phyloP scores from a whole-genome alignment of 2,888 invertebrate genomes.

The Polydrusus pterygomalis region DNA sequence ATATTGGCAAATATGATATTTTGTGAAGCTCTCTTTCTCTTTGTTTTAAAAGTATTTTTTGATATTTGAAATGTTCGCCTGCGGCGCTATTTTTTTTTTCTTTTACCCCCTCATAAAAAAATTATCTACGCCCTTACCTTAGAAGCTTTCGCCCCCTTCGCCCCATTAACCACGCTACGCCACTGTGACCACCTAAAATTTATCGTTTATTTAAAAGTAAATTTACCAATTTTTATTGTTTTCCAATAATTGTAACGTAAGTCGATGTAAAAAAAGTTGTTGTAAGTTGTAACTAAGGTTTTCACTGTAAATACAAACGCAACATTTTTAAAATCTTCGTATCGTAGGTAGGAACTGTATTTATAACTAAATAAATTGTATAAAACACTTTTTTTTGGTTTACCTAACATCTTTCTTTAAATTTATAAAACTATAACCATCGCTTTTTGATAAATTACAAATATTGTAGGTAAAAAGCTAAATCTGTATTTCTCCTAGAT shows the following conservation, averaged over 20 bases:
- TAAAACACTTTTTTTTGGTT: slow-evolving; percentile 29
- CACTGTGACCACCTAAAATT: no score
- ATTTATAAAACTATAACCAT: no score
- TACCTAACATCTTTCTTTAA: neutral
- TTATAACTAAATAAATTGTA: slow-evolving; percentile 38
- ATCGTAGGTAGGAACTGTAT: slow-evolving; percentile 41
- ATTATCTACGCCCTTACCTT: no score
- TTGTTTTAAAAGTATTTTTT: no score
- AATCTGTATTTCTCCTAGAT: slow-evolving; percentile 37
- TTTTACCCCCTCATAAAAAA: no score
- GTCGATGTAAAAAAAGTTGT: slow-evolving; percentile 30
- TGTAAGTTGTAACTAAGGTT: slow-evolving; percentile 9
- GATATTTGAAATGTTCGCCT: no score
- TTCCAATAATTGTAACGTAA: neutral
- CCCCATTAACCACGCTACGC: no score
- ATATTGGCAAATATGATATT: no score
- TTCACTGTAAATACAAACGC: slow-evolving; percentile 50
- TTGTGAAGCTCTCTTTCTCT: no score
- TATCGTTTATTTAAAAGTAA: neutral
- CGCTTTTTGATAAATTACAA: slow-evolving; percentile 1
- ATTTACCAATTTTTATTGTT: no score
- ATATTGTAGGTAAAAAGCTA: neutral
- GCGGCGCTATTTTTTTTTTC: no score
- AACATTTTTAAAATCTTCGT: slow-evolving; percentile 45
- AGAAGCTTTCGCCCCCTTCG: no score